phyloP scores from a whole-genome alignment of 2,113 vertebrate genomes.

The Silurus asotus region DNA sequence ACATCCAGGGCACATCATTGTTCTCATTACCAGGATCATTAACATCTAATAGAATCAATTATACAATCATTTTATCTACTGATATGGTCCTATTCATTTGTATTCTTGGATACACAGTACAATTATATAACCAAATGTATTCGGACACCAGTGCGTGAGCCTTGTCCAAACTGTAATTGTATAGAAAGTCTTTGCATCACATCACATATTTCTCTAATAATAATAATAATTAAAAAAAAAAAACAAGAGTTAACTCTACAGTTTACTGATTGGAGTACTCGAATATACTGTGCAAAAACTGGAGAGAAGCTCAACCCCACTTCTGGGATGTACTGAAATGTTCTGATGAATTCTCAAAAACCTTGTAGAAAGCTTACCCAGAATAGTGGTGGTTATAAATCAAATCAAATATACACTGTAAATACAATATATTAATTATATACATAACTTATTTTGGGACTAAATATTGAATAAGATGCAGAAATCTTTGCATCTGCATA shows the following conservation, averaged over 20 bases:
- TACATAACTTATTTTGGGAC: neutral
- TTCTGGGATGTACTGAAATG: neutral
- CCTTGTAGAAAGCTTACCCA: neutral
- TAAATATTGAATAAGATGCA: neutral
- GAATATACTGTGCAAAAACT: neutral
- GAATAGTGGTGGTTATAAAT: neutral
- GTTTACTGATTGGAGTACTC: neutral
- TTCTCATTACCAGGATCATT: neutral
- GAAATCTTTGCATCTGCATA: neutral
- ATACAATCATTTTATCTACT: neutral
- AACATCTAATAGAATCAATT: neutral
- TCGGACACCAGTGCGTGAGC: neutral
- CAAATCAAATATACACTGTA: too few species aligned
- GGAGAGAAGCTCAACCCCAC: neutral
- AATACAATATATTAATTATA: too few species aligned
- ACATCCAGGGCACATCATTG: neutral
- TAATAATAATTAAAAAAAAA: too few species aligned
- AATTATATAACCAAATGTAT: neutral
- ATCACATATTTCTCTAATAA: neutral
- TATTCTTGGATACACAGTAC: neutral
- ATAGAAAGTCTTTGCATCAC: neutral
- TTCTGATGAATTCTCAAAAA: neutral
- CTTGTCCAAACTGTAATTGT: neutral
- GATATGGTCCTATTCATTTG: neutral
- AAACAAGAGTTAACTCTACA: too few species aligned